phyloP scores from a whole-genome alignment of 2,888 invertebrate species.

The Hoplodrina ambigua region DNA sequence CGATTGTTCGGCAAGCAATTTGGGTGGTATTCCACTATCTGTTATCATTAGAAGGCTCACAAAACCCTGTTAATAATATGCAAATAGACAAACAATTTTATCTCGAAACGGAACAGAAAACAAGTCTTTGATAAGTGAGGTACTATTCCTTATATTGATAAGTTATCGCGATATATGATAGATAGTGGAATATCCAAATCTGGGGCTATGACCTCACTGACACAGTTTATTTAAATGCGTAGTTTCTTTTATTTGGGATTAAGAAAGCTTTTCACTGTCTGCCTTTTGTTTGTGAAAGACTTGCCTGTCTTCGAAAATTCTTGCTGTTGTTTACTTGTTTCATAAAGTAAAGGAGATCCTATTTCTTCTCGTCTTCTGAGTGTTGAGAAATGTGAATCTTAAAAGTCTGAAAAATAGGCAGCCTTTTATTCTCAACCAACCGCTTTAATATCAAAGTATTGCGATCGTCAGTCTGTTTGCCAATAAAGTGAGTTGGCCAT shows the following conservation, averaged over 20 bases:
- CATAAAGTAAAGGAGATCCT: neutral
- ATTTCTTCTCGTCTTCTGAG: neutral
- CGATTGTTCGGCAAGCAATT: neutral
- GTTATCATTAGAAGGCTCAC: constrained; percentile 6
- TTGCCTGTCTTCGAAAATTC: constrained; percentile 1
- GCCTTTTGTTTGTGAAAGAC: constrained; percentile 19
- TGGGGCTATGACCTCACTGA: constrained; percentile 60
- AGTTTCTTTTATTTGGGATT: constrained; percentile 36
- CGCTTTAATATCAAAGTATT: neutral
- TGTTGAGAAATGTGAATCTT: neutral
- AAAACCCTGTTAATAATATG: constrained; percentile 18
- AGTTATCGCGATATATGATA: constrained; percentile 46
- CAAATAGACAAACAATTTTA: constrained; percentile 51
- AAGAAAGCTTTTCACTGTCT: constrained; percentile 23
- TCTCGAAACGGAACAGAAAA: constrained; percentile 55
- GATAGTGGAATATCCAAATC: constrained; percentile 44
- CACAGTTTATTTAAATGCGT: constrained; percentile 56
- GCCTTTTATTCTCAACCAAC: neutral
- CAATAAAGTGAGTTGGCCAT: neutral
- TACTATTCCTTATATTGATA: constrained; percentile 57
- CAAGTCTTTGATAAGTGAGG: constrained; percentile 40
- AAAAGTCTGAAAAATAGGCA: neutral
- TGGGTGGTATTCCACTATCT: constrained; percentile 24
- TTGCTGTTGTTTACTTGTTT: neutral
- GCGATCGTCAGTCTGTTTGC: neutral